Percentiles rank a stretch among this genome's conserved stretches.
Conservation (phyloP, 2,888 invertebrate genomes). For the Glyphotaelius pellucidus region DNA sequence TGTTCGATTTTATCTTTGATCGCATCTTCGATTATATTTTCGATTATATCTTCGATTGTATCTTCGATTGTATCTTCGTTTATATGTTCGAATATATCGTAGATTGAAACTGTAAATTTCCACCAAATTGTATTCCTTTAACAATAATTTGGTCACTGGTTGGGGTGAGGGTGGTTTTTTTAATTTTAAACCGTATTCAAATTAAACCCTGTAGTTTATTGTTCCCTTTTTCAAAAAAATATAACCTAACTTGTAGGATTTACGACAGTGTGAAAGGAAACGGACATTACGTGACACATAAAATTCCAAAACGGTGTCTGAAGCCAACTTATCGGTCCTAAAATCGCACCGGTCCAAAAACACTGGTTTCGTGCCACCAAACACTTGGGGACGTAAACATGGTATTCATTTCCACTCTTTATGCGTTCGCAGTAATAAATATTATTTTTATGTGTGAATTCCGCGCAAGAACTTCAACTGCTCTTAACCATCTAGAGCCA, state of each 20-base stretch:
- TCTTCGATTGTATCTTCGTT: too few relatives aligned
- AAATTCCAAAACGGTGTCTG: conserved; percentile 5
- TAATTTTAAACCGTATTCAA: not conserved
- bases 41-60: too few relatives aligned
- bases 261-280: not conserved
- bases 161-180: too few relatives aligned
- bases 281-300: not conserved
- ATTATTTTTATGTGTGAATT: too few relatives aligned
- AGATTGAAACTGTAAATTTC: too few relatives aligned
- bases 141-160: too few relatives aligned
- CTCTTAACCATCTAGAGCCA: too few relatives aligned
- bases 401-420: not conserved
- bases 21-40: too few relatives aligned
- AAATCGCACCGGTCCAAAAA: not conserved
- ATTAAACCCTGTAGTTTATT: not conserved
- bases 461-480: too few relatives aligned
- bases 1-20: too few relatives aligned
- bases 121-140: too few relatives aligned
- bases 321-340: not conserved
- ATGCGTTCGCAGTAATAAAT: not conserved
- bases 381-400: not conserved
- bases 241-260: not conserved
- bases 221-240: not conserved
- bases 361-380: not conserved
- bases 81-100: too few relatives aligned